Evolutionary conservation across 2,797 vertebrate genomes (phyloP).

Genomic region (Micromesistius poutassou): DNA sequence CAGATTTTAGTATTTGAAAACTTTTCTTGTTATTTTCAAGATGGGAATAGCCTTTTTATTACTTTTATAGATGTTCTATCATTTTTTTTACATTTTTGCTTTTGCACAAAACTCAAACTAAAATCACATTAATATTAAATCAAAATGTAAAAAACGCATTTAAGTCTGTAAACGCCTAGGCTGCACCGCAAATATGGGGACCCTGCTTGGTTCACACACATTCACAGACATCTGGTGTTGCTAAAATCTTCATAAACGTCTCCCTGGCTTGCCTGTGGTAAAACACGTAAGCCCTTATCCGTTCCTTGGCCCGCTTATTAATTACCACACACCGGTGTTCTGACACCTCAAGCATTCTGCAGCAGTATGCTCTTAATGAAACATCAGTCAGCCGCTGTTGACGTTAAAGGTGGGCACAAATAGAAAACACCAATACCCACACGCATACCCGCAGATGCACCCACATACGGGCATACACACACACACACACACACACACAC

Average conservation of each 20-base stretch:
- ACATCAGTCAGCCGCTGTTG: slow-evolving; percentile 45
- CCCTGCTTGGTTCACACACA: not conserved
- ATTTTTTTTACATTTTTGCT: no score
- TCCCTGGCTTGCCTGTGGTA: slow-evolving; percentile 44
- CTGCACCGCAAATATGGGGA: not conserved
- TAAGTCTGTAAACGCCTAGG: not conserved
- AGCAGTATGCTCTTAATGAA: slow-evolving; percentile 53
- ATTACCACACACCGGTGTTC: slow-evolving; percentile 48
- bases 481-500: slow-evolving; percentile 13
- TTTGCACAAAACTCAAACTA: not conserved
- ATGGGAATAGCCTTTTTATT: not conserved
- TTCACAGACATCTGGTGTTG: slow-evolving; percentile 50
- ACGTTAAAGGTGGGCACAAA: slow-evolving; percentile 38
- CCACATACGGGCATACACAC: slow-evolving; percentile 11
- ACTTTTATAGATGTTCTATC: not conserved
- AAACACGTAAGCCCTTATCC: slow-evolving; percentile 26
- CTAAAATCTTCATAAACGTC: slow-evolving; percentile 60
- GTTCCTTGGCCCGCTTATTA: slow-evolving; percentile 53
- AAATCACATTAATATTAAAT: not conserved
- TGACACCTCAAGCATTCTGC: slow-evolving; percentile 68
- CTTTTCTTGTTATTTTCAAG: not conserved
- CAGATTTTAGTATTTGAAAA: not conserved
- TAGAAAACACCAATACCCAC: slow-evolving; percentile 5
- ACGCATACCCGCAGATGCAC: slow-evolving; percentile 9
- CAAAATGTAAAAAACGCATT: not conserved